Base-by-base conservation (phyloP, 2,888 invertebrate genomes). In the Trissolcus japonicus region DNA sequence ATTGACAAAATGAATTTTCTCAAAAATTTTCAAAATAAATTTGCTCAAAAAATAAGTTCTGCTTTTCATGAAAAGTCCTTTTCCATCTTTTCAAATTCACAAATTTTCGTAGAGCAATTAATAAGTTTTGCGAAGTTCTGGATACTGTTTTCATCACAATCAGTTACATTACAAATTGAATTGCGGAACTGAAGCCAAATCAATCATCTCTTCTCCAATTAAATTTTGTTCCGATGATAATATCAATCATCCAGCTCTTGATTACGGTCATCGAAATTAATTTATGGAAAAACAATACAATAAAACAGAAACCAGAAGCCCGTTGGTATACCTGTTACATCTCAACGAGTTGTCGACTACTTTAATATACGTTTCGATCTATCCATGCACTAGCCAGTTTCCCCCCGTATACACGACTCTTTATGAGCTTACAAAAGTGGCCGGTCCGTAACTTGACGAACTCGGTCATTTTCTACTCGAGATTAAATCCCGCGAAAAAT, bases 391-490 rank as follows among this genome's bases (percentile, higher is more conserved):
- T 60, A 65, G 65, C 60, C 72, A 60, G 60, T 73, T 66, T 65
- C 63, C 71, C 72, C 65, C 62, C 11, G 55, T 55, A 66, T 65
- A 57, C 72, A 65, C 35, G 55, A 9, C 72, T 65, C 72, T 66
- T 73, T 65, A 65, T 41, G 63, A 60, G 65, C 72, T 73, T 65
- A 72, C 72, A 72, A 35, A 35, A 72, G 72, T 72, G 72, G 53
- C 48, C 62, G 40, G 65, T 54, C 54, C 54, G 72, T 65, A 56
- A 72, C 72, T 63, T 65, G 63, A 63, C 72, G 57, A 51, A 63
- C 65, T 65, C 59, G 62, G 65, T 72, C 72, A 72, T 60, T 72
- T 72, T 72, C 72, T 65, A 65, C 59, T 65, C 65, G 57, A 71
- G 62, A 71, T 71, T 71, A 71, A 63, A 71, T 71, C 63, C 63